Evolutionary conservation across 2,797 vertebrate species (phyloP).

Genomic region (Monodelphis domestica): DNA sequence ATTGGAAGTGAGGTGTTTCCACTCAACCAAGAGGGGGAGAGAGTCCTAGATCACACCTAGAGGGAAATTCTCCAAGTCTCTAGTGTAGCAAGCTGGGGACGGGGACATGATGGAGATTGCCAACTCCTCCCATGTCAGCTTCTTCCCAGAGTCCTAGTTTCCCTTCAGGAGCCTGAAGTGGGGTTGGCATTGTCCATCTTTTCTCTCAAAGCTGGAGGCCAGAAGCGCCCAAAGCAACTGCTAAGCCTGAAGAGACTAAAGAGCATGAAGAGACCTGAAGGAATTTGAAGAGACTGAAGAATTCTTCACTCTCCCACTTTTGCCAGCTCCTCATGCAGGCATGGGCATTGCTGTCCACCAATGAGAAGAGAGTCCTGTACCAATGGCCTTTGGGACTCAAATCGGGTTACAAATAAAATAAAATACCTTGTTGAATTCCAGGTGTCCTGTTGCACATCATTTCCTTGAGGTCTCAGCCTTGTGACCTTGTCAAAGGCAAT

Average conservation of each 20-base stretch:
- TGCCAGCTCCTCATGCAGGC: not conserved
- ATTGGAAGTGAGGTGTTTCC: not conserved
- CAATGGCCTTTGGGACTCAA: not conserved
- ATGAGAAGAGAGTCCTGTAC: not conserved
- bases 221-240: not conserved
- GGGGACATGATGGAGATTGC: not conserved
- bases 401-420: not conserved
- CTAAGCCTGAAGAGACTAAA: not conserved
- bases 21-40: not conserved
- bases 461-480: not conserved
- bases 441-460: not conserved
- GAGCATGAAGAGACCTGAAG: not conserved
- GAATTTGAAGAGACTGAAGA: too few species aligned
- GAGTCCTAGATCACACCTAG: not conserved
- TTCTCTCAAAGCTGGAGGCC: not conserved
- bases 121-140: not conserved
- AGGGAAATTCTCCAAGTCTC: not conserved
- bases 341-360: not conserved
- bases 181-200: not conserved
- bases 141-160: not conserved
- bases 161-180: not conserved
- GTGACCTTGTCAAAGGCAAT: not conserved
- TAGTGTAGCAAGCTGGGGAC: not conserved
- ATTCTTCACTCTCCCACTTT: not conserved
- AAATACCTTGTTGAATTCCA: not conserved